Percentiles rank a stretch among this genome's conserved stretches.
Conservation (phyloP, 2,113 vertebrate species). For the Brevimyrus niger region DNA sequence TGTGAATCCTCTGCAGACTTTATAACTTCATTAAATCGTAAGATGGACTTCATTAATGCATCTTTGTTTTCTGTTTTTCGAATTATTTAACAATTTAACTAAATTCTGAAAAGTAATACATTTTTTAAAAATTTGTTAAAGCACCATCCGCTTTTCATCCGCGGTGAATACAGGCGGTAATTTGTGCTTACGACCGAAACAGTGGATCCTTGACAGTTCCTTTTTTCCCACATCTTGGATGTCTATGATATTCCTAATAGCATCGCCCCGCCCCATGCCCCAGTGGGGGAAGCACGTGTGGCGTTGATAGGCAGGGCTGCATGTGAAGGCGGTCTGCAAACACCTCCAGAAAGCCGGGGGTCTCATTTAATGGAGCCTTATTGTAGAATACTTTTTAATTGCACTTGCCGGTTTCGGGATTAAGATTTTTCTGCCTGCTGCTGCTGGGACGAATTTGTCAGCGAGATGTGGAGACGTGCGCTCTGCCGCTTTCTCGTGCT, state of each 20-base stretch:
- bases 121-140: neutral
- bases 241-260: neutral
- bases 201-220: neutral
- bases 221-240: neutral
- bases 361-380: neutral
- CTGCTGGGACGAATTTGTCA: constrained; percentile 14
- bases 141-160: neutral
- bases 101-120: neutral
- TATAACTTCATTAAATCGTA: neutral
- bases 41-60: neutral
- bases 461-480: constrained; percentile 22
- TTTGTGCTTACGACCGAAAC: neutral
- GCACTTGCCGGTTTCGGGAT: neutral
- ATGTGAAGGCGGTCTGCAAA: neutral
- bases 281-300: neutral
- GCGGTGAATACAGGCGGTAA: neutral
- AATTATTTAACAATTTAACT: neutral
- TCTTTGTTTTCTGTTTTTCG: neutral
- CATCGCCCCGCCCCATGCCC: neutral
- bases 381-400: neutral
- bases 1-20: neutral
- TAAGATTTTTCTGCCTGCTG: neutral
- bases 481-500: constrained; percentile 27
- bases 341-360: neutral
- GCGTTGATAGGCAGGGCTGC: neutral